Base-by-base conservation (phyloP, 1,140 invertebrate genomes). In the Probaryconus sp. region DNA sequence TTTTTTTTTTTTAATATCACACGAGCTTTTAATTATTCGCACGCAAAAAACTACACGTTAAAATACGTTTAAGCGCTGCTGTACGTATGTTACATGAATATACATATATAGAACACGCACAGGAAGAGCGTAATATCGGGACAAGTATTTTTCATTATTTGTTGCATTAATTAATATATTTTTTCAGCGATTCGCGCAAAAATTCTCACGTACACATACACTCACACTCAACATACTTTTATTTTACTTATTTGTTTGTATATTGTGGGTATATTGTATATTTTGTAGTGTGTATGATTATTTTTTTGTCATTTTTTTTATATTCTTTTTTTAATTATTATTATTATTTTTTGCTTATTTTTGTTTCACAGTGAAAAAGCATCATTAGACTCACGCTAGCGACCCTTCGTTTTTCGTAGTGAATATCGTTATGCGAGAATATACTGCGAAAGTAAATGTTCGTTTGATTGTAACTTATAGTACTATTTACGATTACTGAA, bases 81-180 rank as follows among this genome's bases (percentile, higher is more conserved):
- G 31, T 71, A 77, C 38, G 60, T 50, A 48, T 65, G 53, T 47
- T 71, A 81, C 60, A 43, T 75, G 68, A 51, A 72, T 60, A 65
- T 67, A 73, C 53, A 65, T n/a, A 61, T 67, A 73, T 47, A 67
- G 11, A 35, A 58, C 30, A 61, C 20, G 47, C 47, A 48, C 10
- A 30, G 55, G 42, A 73, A 73, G 47, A 67, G 38, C 50, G 33
- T 42, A 47, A 42, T 30, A 20, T 47, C 50, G 35, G 9, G 10
- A 37, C 43, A 31, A 35, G 35, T 26, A 51, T 38, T 45, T 50
- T 30, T 17, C 21, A 14, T n/a, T n/a, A n/a, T n/a, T n/a, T n/a
- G n/a, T n/a, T n/a, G 50, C 35, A 37, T 58, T 58, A 40, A 53
- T 38, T 28, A 50, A 17, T 70, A 5, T 48, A 33, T 24, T 53